A percentile compares a stretch with the other conserved stretches of the same genome.
Conservation (phyloP, 2,888 invertebrate species). For the Zygaena filipendulae region DNA sequence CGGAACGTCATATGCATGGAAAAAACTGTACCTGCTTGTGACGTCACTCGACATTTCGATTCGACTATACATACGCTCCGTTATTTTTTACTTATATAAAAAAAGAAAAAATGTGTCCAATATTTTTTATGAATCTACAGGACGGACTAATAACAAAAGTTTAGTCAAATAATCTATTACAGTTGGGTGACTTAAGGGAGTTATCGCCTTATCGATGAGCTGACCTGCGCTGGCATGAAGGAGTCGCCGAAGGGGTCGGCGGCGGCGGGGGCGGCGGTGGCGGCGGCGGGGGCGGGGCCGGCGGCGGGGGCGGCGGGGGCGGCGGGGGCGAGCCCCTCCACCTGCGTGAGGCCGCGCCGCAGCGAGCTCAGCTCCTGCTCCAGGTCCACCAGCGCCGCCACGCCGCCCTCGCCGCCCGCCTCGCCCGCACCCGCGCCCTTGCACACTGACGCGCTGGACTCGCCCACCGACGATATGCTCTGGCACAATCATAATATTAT, state of each 20-base stretch:
- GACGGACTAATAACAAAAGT: no score
- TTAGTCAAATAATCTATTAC: no score
- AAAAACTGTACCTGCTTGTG: no score
- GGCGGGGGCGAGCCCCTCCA: conserved; percentile 84
- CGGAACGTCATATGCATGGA: no score
- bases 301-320: conserved; percentile 62
- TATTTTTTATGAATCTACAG: no score
- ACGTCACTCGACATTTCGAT: no score
- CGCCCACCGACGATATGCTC: conserved; percentile 34
- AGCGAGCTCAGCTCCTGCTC: conserved; percentile 88
- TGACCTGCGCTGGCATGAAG: conserved; percentile 46
- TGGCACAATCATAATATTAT: conserved; percentile 17
- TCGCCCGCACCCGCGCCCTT: conserved; percentile 31
- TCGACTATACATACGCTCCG: no score
- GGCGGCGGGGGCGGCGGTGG: conserved; percentile 78
- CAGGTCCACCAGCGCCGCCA: conserved; percentile 87
- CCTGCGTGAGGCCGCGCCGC: conserved; percentile 88
- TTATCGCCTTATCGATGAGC: no score
- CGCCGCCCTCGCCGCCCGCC: conserved; percentile 65
- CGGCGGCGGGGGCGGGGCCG: conserved; percentile 80
- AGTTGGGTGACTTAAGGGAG: no score
- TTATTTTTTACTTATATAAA: no score
- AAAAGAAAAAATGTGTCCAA: no score
- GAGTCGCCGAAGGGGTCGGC: conserved; percentile 62
- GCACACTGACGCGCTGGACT: conserved; percentile 24